A percentile compares a stretch with the other conserved stretches of the same genome.
phyloP scores from a whole-genome alignment of 1,140 invertebrate species.

The Hermatobates lingyangjiaoensis region DNA sequence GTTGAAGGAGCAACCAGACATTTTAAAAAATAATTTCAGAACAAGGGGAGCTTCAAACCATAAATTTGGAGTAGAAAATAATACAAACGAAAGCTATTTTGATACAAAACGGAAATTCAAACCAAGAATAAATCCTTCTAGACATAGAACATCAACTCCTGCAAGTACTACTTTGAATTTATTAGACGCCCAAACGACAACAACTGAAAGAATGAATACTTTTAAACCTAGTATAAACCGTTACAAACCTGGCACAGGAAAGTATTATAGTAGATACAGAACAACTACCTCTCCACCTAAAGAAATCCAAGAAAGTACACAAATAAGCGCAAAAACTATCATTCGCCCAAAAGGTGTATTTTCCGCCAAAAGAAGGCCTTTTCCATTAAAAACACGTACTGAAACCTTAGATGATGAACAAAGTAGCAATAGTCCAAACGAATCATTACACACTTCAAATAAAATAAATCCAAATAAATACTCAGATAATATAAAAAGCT shows the following conservation, averaged over 20 bases:
- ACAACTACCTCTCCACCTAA: conserved; percentile 13
- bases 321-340: conserved; percentile 4
- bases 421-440: background rate
- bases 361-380: conserved; percentile 18
- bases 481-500: conserved; percentile 4
- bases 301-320: conserved; percentile 6
- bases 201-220: conserved; percentile 21
- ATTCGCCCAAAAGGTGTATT: conserved; percentile 15
- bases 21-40: conserved; percentile 2
- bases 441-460: no score
- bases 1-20: background rate
- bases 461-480: background rate
- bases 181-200: conserved; percentile 7
- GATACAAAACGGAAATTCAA: conserved; percentile 12
- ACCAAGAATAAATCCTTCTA: conserved; percentile 11
- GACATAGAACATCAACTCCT: conserved; percentile 13
- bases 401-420: conserved; percentile 11
- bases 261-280: conserved; percentile 20
- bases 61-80: background rate
- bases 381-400: conserved; percentile 4
- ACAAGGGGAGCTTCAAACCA: conserved; percentile 2
- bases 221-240: conserved; percentile 24
- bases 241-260: conserved; percentile 17
- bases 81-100: background rate
- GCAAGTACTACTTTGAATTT: background rate